phyloP scores from a whole-genome alignment of 2,113 vertebrate species.

The Callaeas wilsoni region DNA sequence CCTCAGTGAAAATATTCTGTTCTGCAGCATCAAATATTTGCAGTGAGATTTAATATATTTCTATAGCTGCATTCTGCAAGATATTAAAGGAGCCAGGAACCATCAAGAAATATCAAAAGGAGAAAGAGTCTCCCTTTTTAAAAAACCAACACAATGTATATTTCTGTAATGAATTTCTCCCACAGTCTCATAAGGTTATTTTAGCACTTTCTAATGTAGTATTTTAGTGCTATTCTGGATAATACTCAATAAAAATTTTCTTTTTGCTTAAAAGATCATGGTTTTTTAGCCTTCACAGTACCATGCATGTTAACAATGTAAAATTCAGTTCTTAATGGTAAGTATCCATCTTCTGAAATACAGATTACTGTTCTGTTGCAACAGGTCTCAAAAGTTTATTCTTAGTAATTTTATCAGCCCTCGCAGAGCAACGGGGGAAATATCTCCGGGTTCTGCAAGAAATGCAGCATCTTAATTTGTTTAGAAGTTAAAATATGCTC shows the following conservation, averaged over 20 bases:
- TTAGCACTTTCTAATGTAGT: background rate
- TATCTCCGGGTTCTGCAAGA: background rate
- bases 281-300: background rate
- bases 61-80: background rate
- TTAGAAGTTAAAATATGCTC: background rate
- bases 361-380: background rate
- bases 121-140: background rate
- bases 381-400: background rate
- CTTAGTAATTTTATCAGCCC: background rate
- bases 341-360: background rate
- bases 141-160: background rate
- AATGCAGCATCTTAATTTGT: background rate
- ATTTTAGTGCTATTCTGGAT: background rate
- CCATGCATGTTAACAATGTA: background rate
- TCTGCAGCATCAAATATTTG: constrained; percentile 1
- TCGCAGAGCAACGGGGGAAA: background rate
- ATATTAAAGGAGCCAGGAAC: background rate
- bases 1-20: background rate
- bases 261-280: background rate
- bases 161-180: background rate
- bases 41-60: background rate
- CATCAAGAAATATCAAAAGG: background rate
- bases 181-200: background rate
- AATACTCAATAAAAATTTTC: background rate
- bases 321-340: background rate